Evolutionary conservation across 2,888 invertebrate species (phyloP).

Genomic region (Malachius bipustulatus): DNA sequence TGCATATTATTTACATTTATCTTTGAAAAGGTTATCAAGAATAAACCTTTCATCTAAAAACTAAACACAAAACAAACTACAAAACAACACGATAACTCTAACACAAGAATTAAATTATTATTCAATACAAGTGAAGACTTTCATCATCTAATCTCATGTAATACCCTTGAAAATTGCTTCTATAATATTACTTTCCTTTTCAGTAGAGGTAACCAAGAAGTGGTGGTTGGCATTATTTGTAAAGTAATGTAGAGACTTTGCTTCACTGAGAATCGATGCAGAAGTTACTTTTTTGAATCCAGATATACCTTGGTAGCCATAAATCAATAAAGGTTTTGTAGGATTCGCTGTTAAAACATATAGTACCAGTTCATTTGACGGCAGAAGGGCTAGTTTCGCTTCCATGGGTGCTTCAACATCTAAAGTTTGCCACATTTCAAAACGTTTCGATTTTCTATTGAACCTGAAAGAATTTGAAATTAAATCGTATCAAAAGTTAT

Average conservation of each 20-base stretch:
- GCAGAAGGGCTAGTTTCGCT: conserved; percentile 33
- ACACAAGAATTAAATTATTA: no score
- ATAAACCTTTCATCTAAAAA: no score
- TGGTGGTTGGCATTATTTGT: conserved; percentile 24
- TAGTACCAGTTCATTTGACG: conserved; percentile 37
- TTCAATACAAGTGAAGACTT: no score
- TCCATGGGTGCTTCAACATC: conserved; percentile 29
- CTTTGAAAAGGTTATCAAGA: no score
- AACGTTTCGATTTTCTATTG: conserved; percentile 21
- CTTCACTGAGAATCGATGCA: conserved; percentile 20
- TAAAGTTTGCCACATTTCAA: conserved; percentile 34
- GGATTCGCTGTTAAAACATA: conserved; percentile 33
- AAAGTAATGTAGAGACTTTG: conserved; percentile 23
- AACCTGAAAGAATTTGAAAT: conserved; percentile 27
- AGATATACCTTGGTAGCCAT: conserved; percentile 35
- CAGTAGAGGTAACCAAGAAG: conserved; percentile 26
- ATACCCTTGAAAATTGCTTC: conserved; percentile 30
- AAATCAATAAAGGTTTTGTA: conserved; percentile 34
- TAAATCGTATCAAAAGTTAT: no score
- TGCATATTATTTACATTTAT: no score
- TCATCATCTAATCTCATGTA: no score
- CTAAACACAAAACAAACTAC: no score
- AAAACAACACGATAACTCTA: no score
- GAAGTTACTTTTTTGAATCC: conserved; percentile 31
- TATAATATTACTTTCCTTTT: conserved; percentile 24